These are phyloP conservation scores for Chionomys nivalis DNA, from an alignment of 2,113 vertebrate genomes.

Conservation along the genomic window DNA sequence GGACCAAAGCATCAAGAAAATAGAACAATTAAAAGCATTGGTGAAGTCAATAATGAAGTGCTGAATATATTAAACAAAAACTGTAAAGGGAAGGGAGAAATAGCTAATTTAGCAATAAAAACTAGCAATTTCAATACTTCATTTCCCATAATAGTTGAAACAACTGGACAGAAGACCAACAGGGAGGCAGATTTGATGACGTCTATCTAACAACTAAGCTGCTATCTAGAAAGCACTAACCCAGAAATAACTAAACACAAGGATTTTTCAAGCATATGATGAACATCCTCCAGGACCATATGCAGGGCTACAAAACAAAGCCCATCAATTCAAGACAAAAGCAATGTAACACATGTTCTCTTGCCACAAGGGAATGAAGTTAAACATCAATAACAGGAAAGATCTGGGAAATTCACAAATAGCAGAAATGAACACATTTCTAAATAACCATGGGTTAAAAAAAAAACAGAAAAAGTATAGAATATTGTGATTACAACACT, in stretches of 20 bases:
- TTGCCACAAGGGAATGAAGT: background rate
- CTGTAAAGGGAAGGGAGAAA: background rate
- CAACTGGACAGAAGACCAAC: background rate
- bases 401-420: background rate
- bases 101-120: background rate
- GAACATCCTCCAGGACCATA: background rate
- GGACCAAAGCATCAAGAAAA: background rate
- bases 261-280: background rate
- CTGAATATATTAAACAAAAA: background rate
- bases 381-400: background rate
- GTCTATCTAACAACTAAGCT: background rate
- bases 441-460: background rate
- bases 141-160: background rate
- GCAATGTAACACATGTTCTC: background rate
- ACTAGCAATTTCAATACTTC: background rate
- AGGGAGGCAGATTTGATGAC: background rate
- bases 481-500: background rate
- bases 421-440: conserved; percentile 1
- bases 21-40: background rate
- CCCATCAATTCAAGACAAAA: background rate
- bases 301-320: background rate
- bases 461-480: background rate
- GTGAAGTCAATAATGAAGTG: background rate
- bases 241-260: background rate
- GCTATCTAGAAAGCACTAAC: background rate